Base-by-base conservation (phyloP, 2,888 invertebrate species). In the Drosophila crucigera region DNA sequence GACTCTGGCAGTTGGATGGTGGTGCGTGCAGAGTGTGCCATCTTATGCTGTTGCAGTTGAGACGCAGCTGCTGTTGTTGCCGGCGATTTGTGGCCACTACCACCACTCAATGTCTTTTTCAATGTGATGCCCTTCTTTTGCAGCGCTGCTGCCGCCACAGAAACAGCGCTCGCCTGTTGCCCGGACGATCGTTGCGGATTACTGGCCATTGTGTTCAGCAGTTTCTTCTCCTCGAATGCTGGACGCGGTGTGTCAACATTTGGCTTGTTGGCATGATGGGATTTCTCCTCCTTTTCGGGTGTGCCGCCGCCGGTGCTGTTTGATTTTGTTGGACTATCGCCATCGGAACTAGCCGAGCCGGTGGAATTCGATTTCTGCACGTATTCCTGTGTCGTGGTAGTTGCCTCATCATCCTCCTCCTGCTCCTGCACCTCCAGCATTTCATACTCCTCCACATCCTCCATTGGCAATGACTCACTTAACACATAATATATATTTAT, bases 351-450 rank as follows among this genome's bases (percentile, higher is more conserved):
- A 5, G 82, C 79, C 0, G 89, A 88, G 3, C 91, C 83, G 0
- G 82, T 84, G 1, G 88, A 88, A 58, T 86, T 81, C 3, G 81
- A 58, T 14, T 74, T 70, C 37, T 79, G 87, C 0, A 65, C 77
- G 22, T 68, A 80, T 25, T 69, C 60, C 2, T 56, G 68, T 5
- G 70, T 59, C 10, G 41, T 78, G 3, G 54, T 55, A 35, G 41
- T 61, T 10, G 76, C 67, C 1, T 72, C 81, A 4, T 91, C 83
- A 7, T 91, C 90, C 4, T 93, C 93, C 9, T 93, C 93, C 2
- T 85, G 92, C 56, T 93, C 93, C 31, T 93, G 92, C 0, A 93
- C 93, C 50, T 93, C 93, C 10, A 93, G 70, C 87, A 93, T 92
- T 70, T 93, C 93, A 7, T 91, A 93, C 39, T 92, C 91, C 62